phyloP scores from a whole-genome alignment of 2,797 vertebrate genomes.

The Labroides dimidiatus region DNA sequence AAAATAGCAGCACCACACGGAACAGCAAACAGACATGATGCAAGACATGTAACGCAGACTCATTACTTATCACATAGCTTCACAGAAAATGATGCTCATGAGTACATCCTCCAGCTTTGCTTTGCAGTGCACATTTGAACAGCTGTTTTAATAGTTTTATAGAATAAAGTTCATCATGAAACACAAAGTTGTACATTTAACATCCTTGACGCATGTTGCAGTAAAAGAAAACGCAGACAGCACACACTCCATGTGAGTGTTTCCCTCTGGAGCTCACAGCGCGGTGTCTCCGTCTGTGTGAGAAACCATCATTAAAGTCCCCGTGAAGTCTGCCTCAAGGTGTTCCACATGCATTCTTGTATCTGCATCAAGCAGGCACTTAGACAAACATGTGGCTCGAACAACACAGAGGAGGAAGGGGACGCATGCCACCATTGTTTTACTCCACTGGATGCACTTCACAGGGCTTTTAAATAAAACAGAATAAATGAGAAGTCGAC shows the following conservation, averaged over 20 bases:
- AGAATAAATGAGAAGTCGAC: not conserved
- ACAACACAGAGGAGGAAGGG: constrained; percentile 6
- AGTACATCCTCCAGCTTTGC: too few relatives aligned
- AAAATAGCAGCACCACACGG: not conserved
- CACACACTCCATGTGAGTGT: not conserved
- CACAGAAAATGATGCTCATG: not conserved
- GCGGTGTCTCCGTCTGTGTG: constrained; percentile 11
- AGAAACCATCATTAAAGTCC: constrained; percentile 34
- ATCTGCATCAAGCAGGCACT: constrained; percentile 13
- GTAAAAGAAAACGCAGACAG: constrained; percentile 8
- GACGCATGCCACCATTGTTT: not conserved
- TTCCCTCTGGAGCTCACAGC: constrained; percentile 4
- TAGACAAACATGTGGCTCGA: constrained; percentile 25
- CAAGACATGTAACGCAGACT: not conserved
- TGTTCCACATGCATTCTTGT: constrained; percentile 46
- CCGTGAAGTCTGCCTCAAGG: constrained; percentile 15
- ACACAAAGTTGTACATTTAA: not conserved
- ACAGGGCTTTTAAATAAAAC: constrained; percentile 2
- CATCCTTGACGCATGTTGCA: not conserved
- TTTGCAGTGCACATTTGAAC: too few relatives aligned
- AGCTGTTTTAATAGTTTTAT: too few relatives aligned
- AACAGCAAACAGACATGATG: not conserved
- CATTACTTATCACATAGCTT: not conserved
- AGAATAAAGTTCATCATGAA: too few relatives aligned
- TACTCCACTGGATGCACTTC: not conserved